These are phyloP conservation scores for Drosophila greeni DNA, from an alignment of 2,888 invertebrate genomes.

Conservation along the genomic window DNA sequence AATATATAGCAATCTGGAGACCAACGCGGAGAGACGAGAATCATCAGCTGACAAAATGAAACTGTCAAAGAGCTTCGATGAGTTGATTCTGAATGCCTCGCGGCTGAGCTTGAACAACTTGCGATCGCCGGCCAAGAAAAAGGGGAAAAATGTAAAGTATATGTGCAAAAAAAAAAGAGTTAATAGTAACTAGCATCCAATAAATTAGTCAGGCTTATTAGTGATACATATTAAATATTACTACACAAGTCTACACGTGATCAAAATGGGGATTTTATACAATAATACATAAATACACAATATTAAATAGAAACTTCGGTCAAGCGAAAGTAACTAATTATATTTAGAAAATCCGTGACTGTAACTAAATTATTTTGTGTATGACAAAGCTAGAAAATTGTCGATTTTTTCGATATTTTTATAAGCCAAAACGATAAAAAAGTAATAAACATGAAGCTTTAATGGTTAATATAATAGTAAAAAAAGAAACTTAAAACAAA, in stretches of 20 bases:
- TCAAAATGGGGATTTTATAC: background rate
- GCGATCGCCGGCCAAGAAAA: conserved; percentile 74
- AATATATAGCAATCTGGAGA: conserved; percentile 10
- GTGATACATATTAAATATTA: background rate
- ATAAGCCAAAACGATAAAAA: background rate
- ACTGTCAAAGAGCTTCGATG: conserved; percentile 78
- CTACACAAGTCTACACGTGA: background rate
- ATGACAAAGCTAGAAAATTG: background rate
- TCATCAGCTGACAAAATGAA: conserved; percentile 73
- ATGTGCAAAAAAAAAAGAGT: conserved; percentile 4
- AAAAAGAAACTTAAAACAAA: background rate
- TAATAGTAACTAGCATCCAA: conserved; percentile 16
- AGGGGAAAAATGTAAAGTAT: conserved; percentile 76
- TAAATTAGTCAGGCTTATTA: conserved; percentile 11
- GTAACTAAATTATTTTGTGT: background rate
- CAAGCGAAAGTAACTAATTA: background rate
- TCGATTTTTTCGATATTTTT: background rate
- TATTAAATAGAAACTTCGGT: no score
- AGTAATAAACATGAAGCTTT: background rate
- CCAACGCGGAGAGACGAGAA: background rate
- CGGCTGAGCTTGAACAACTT: conserved; percentile 76
- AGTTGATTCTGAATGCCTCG: conserved; percentile 78
- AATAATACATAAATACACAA: background rate
- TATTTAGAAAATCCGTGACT: background rate
- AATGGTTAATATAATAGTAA: no score